These are phyloP conservation scores for Chascanopsetta lugubris DNA, from an alignment of 2,113 vertebrate genomes.

Conservation along the genomic window DNA sequence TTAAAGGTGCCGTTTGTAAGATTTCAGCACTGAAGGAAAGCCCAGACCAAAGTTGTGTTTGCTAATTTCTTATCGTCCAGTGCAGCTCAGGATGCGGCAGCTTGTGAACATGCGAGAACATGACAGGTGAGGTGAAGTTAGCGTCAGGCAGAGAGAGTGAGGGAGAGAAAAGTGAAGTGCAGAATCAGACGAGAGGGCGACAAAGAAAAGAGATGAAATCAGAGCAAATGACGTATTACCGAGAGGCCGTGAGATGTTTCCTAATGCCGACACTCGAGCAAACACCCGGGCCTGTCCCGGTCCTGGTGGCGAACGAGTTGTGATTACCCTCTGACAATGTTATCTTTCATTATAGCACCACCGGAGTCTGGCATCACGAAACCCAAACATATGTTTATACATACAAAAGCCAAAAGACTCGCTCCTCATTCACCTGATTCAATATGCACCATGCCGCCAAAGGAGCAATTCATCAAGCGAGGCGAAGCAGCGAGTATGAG, in stretches of 20 bases:
- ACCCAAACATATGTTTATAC: conserved; percentile 49
- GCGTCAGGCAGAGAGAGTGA: conserved; percentile 10
- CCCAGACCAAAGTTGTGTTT: no score
- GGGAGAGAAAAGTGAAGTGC: conserved; percentile 17
- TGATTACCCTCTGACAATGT: conserved; percentile 39
- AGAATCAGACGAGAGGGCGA: conserved; percentile 14
- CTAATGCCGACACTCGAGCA: conserved; percentile 37
- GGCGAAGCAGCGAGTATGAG: background rate
- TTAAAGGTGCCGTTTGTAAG: background rate
- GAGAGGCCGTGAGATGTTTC: conserved; percentile 42
- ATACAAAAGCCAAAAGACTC: conserved; percentile 25
- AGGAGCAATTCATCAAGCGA: conserved; percentile 1
- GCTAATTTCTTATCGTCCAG: no score
- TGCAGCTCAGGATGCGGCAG: no score
- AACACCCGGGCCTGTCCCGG: conserved; percentile 23
- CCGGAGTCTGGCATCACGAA: conserved; percentile 52
- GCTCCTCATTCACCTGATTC: conserved; percentile 23
- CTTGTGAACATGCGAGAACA: conserved; percentile 27
- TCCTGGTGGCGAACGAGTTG: conserved; percentile 32
- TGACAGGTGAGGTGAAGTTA: conserved; percentile 16
- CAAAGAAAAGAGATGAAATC: conserved; percentile 51
- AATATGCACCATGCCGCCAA: conserved; percentile 9
- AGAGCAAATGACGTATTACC: conserved; percentile 50
- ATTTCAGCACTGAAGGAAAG: no score
- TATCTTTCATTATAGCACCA: conserved; percentile 36